A percentile compares a stretch with the other conserved stretches of the same genome.
These are phyloP conservation scores for Tenthredo distinguenda DNA, from an alignment of 2,888 invertebrate species.

Conservation along the genomic window DNA sequence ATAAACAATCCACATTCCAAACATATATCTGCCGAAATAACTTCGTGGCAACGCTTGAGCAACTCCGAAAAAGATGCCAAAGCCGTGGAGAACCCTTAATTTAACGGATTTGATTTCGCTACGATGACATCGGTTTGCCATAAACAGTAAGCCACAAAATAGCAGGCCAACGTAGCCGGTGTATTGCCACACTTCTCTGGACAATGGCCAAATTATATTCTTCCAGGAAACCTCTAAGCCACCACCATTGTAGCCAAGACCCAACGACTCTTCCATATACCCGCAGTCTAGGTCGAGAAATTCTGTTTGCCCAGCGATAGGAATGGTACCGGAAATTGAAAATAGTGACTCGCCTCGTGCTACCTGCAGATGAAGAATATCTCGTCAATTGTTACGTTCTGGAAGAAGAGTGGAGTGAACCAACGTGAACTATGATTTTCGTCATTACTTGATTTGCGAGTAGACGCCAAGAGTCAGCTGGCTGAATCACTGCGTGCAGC, in stretches of 20 bases:
- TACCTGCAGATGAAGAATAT: neutral
- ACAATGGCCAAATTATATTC: constrained; percentile 10
- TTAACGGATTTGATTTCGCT: neutral
- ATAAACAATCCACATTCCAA: constrained; percentile 28
- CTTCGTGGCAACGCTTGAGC: neutral
- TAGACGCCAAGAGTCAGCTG: too few species aligned
- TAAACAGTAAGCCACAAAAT: neutral
- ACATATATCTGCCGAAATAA: constrained; percentile 13
- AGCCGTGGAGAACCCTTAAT: neutral
- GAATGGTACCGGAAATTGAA: neutral
- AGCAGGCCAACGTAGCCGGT: neutral
- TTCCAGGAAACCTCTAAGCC: constrained; percentile 9
- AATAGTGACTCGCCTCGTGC: constrained; percentile 1
- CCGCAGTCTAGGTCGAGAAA: neutral
- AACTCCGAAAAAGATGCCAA: constrained; percentile 16
- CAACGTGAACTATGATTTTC: neutral
- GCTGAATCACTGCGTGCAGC: neutral
- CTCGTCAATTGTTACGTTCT: neutral
- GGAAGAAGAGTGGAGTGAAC: neutral
- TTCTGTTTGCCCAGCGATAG: neutral
- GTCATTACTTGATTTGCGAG: neutral
- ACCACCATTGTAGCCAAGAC: neutral
- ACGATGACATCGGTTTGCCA: constrained; percentile 11
- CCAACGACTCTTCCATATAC: constrained; percentile 30
- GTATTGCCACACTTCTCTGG: neutral